Evolutionary conservation across 2,888 invertebrate genomes (phyloP), one percentile per base, ranked within the genome.

Genomic region (Cinara cedri): DNA sequence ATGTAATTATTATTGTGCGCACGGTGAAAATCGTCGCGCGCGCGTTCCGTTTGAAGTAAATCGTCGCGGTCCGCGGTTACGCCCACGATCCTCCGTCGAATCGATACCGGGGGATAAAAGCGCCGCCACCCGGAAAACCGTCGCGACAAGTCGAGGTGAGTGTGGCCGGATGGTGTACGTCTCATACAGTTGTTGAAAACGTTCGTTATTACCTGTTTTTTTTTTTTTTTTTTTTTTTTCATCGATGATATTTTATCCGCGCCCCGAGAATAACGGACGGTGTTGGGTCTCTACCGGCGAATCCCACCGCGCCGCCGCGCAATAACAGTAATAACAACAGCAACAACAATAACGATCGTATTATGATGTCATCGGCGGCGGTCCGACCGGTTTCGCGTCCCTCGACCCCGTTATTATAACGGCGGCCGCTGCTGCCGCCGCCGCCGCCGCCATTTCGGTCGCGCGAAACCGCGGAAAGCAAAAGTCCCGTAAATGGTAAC

Each of bases 41-140:
- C 6, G 54, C 34, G 49, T 16, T 1, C n/a, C n/a, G n/a, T n/a
- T n/a, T n/a, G n/a, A n/a, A n/a, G n/a, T n/a, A n/a, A n/a, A n/a
- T 26, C 24, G 49, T 71, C 24, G 42, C 34, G 34, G 3, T 34
- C 3, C 1, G n/a, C 34, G 46, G 72, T 60, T n/a, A 72, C 72
- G 60, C 72, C 60, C 60, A 46, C 72, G 72, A 14, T 44, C 21
- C 10, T 9, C 13, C 13, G 21, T 11, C n/a, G n/a, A 49, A 72
- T 60, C 60, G 19, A 72, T 60, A 60, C 72, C 72, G 60, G 60
- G 72, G 72, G 46, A 72, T 49, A 72, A 26, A 60, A 72, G 60
- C 49, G 19, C 49, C 14, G 16, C 16, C 49, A 16, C 14, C 14
- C 49, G 49, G 16, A 4, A 51, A 14, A 51, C 16, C 49, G 49